Base-by-base conservation (phyloP, 53 echinoderm and acorn worm species). In the Hippasteria phrygiana region DNA sequence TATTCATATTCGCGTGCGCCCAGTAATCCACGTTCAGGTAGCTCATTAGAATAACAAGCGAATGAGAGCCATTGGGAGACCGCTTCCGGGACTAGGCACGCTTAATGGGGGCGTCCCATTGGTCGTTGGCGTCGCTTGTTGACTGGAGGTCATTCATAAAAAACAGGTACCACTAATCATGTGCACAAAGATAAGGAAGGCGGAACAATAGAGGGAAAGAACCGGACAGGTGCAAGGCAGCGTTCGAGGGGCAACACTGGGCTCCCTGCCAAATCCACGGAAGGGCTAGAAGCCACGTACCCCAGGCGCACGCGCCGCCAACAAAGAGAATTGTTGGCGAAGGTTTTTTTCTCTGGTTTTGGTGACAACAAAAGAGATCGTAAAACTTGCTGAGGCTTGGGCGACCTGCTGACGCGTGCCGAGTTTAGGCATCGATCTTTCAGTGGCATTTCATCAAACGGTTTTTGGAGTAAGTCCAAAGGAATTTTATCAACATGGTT, bases 71-170 rank as follows among this genome's bases (percentile, higher is more conserved):
- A 90, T 45, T 73, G 81, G 72, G 55, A 50, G 62, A 75, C 90
- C 81, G 90, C 90, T 90, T 90, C 90, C 90, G 90, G 90, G 62
- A 71, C 47, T 50, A 64, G 85, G 85, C 85, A 85, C 85, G 85
- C 85, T 70, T 48, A 85, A 85, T 64, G 85, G 70, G 41, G 85
- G 24, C 36, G 18, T 85, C 85, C 71, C 51, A 85, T 85, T 85
- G 85, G 85, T 85, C 48, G 85, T 50, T 69, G 50, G 71, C 71
- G 48, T 47, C 71, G 71, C 71, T 85, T 85, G 85, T 85, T 85
- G 85, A 85, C 85, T 85, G 70, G 85, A 85, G 85, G 85, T 85
- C 64, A 85, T 85, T 85, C 85, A 85, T 48, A 85, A 85, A 77
- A 79, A 85, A 85, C 70, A 51, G 70, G 85, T 85, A 85, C 85